Evolutionary conservation across 2,888 invertebrate genomes (phyloP), one percentile per base, ranked within the genome.

Genomic region (Troides helena): DNA sequence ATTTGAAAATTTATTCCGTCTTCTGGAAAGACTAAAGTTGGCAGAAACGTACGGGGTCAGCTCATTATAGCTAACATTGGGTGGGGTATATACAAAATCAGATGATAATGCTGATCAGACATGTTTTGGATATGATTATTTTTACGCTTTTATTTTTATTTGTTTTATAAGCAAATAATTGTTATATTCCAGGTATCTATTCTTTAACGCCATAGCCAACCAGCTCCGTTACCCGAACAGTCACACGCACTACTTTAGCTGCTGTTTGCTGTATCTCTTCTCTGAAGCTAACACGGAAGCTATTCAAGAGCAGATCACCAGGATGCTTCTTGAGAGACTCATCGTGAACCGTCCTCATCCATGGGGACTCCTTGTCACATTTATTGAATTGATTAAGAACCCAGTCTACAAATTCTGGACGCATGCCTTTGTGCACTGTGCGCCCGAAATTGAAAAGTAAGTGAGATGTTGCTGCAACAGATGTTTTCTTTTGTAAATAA

Each of bases 231-330:
- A 99, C 90, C 99, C 99, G 17, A 99, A 99, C 91, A 99, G 98
- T 83, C 99, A 99, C 92, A 99, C 99, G 25, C 99, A 99, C 93
- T 99, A 99, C 93, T 99, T 99, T 94, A 99, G 99, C 82, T 99
- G 99, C 87, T 98, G 98, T 56, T 94, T 99, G 66, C 94, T 99
- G 74, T 99, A 99, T 88, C 93, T 99, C 78, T 99, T 99, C 90
- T 98, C 98, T 62, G 99, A 99, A 87, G 99, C 99, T 10, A 99
- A 99, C 84, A 96, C 98, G 0, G 98, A 99, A 88, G 98, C 98
- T 8, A 98, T 99, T 72, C 99, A 99, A 79, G 99, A 99, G 88
- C 99, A 99, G 87, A 99, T 99, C 67, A 99, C 99, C 0, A 93
- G 99, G 81, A 99, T 99, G 78, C 93, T 99, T 68, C 94, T 99